Conservation (phyloP, 2,113 vertebrate species). For the Lucifuga dentata region DNA sequence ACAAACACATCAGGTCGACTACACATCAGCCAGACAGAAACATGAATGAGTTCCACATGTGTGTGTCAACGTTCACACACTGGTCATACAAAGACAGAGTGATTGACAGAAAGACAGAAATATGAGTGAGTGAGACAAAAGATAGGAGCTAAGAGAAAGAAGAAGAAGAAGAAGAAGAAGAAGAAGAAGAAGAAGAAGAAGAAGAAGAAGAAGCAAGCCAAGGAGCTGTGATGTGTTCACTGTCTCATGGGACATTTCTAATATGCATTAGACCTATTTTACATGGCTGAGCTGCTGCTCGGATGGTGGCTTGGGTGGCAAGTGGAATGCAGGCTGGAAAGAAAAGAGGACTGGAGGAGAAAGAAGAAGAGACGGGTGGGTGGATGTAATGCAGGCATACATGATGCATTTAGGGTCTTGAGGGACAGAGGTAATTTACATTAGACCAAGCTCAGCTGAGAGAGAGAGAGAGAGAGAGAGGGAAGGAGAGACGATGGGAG, state of each 20-base stretch:
- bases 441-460: conserved; percentile 12
- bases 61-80: too few species aligned
- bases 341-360: not conserved
- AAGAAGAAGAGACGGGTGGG: conserved; percentile 9
- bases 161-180: not conserved
- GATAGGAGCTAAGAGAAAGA: not conserved
- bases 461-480: not conserved
- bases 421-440: conserved; percentile 41
- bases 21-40: too few species aligned
- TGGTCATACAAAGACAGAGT: too few species aligned
- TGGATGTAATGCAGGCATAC: conserved; percentile 22
- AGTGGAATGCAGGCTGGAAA: not conserved
- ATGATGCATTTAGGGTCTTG: conserved; percentile 44
- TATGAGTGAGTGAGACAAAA: not conserved
- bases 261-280: conserved; percentile 54
- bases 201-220: conserved; percentile 11
- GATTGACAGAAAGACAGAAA: too few species aligned
- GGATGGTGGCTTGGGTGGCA: too few species aligned
- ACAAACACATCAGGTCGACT: too few species aligned
- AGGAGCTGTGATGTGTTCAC: conserved; percentile 32
- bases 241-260: conserved; percentile 36
- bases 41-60: too few species aligned
- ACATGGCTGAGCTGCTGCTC: conserved; percentile 15
- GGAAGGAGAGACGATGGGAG: not conserved
- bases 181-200: not conserved